Percentiles rank a stretch among this genome's conserved stretches.
Conservation (phyloP, 2,888 invertebrate species). For the Sicus ferrugineus region DNA sequence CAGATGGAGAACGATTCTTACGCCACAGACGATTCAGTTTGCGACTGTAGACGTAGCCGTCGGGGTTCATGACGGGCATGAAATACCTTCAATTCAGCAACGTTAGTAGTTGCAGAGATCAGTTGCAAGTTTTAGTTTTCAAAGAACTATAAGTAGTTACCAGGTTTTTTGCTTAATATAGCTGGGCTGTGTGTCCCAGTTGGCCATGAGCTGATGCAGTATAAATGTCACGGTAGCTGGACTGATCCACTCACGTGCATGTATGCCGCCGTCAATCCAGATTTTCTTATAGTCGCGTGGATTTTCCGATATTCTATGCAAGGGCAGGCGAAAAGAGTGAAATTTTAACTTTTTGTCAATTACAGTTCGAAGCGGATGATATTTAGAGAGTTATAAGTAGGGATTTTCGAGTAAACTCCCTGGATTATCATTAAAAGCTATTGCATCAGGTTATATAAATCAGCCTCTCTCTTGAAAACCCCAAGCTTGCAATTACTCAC, state of each 20-base stretch:
- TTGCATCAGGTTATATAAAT: no score
- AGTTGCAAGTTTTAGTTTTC: not conserved
- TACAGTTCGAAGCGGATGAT: no score
- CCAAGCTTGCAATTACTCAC: no score
- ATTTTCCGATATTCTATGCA: slow-evolving; percentile 73
- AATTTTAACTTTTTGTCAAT: not conserved
- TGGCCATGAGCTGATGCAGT: slow-evolving; percentile 74
- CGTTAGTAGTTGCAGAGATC: not conserved
- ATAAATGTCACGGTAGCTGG: slow-evolving; percentile 81
- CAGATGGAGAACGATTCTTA: slow-evolving; percentile 72
- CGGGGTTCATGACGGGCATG: slow-evolving; percentile 80
- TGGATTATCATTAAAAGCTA: no score
- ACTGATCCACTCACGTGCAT: slow-evolving; percentile 90
- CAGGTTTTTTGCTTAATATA: slow-evolving; percentile 82
- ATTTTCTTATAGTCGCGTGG: slow-evolving; percentile 72
- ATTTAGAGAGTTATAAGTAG: no score
- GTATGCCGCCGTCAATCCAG: slow-evolving; percentile 83
- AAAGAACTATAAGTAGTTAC: slow-evolving; percentile 58
- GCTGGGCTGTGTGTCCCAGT: slow-evolving; percentile 71
- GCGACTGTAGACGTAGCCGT: slow-evolving; percentile 88
- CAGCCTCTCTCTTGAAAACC: no score
- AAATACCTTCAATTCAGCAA: slow-evolving; percentile 66
- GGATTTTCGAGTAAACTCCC: no score
- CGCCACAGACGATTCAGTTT: slow-evolving; percentile 82
- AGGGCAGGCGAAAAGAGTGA: not conserved